A percentile compares a stretch with the other conserved stretches of the same genome.
These are phyloP conservation scores for Hypanus sabinus DNA, from an alignment of 2,113 vertebrate species.

Conservation along the genomic window DNA sequence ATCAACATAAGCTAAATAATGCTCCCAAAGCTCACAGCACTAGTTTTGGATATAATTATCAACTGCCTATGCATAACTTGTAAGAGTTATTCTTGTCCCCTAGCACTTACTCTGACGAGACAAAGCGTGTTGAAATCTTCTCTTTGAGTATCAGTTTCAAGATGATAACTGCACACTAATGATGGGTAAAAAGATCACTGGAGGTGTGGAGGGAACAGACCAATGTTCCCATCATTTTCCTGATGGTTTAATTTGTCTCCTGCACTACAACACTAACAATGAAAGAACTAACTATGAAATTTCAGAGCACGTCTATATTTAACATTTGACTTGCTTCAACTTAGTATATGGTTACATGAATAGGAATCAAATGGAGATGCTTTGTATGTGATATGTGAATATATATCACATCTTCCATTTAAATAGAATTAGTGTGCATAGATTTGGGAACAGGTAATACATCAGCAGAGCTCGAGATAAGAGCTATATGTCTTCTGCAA, in stretches of 20 bases:
- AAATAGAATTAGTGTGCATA: conserved; percentile 8
- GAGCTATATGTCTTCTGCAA: neutral
- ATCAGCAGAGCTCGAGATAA: neutral
- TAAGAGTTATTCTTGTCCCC: neutral
- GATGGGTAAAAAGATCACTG: neutral
- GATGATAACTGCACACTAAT: neutral
- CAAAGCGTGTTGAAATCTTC: neutral
- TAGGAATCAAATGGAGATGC: neutral
- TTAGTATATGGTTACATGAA: neutral
- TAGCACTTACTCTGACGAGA: neutral
- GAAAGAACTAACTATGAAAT: neutral
- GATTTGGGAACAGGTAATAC: neutral
- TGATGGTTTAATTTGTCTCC: neutral
- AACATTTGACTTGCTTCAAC: neutral
- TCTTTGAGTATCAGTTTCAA: neutral
- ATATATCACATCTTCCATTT: neutral
- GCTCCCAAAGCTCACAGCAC: neutral
- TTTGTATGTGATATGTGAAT: neutral
- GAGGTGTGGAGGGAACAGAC: neutral
- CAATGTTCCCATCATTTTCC: neutral
- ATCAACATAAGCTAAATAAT: neutral
- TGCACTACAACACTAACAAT: too few species aligned
- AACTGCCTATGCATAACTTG: neutral
- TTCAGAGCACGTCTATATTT: neutral
- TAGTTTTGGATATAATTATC: neutral